phyloP scores from a whole-genome alignment of 2,113 vertebrate genomes.

The Tapirus terrestris region DNA sequence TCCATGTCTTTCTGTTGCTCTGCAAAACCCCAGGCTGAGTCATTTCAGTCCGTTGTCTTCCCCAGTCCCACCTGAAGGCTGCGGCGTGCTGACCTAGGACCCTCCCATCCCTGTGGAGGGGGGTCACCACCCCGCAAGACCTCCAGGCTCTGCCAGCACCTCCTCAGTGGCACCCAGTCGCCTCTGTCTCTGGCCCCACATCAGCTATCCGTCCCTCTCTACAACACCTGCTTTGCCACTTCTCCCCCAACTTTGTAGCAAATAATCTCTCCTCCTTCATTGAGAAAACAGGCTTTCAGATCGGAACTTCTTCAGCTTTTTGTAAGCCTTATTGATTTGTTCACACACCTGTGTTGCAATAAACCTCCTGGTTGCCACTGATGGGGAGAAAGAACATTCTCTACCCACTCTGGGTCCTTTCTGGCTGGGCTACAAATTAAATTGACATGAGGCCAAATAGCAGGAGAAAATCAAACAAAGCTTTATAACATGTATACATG shows the following conservation, averaged over 20 bases:
- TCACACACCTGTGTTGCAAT: not conserved
- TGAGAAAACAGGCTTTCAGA: not conserved
- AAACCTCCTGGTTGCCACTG: not conserved
- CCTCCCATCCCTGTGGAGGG: too few relatives aligned
- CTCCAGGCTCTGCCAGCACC: not conserved
- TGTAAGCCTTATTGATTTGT: not conserved
- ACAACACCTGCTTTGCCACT: not conserved
- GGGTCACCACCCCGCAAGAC: accelerated
- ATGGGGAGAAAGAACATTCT: too few relatives aligned
- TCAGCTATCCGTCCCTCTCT: not conserved
- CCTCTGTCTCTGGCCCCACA: not conserved
- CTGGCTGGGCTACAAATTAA: too few relatives aligned
- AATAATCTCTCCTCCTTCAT: not conserved
- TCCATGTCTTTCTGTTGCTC: not conserved
- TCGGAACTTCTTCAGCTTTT: not conserved
- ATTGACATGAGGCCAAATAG: too few relatives aligned
- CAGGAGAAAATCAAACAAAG: too few relatives aligned
- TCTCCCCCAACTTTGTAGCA: not conserved
- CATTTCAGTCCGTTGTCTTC: not conserved
- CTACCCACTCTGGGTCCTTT: too few relatives aligned
- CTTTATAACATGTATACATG: too few relatives aligned
- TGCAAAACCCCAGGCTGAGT: not conserved
- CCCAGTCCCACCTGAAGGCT: not conserved
- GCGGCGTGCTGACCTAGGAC: not conserved
- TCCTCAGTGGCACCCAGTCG: not conserved